Percentiles rank a stretch among this genome's conserved stretches.
Conservation (phyloP, 2,888 invertebrate species). For the Ferrisia virgata region DNA sequence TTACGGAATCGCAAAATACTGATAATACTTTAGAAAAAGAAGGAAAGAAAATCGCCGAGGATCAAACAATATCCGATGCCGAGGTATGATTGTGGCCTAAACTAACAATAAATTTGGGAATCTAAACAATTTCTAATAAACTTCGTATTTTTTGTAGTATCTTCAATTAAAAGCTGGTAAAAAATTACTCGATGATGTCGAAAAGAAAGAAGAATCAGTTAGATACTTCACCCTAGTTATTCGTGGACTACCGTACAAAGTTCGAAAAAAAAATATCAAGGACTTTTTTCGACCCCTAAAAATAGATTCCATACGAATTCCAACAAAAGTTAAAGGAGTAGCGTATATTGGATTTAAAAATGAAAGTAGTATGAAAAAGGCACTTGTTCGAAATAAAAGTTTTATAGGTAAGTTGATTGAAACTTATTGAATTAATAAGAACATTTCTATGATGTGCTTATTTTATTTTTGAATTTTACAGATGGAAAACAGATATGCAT, state of each 20-base stretch:
- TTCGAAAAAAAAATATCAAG: constrained; percentile 78
- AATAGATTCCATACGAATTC: constrained; percentile 74
- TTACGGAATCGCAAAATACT: constrained; percentile 54
- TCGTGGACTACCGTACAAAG: constrained; percentile 71
- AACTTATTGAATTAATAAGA: not conserved
- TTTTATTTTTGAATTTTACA: constrained; percentile 47
- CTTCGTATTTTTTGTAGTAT: constrained; percentile 59
- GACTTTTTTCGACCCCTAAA: constrained; percentile 80
- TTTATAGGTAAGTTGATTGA: constrained; percentile 68
- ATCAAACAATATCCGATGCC: constrained; percentile 72
- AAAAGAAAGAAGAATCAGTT: constrained; percentile 35
- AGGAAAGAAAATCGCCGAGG: constrained; percentile 55
- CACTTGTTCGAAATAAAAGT: constrained; percentile 75
- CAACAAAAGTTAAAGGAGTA: constrained; percentile 73
- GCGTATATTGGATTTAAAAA: constrained; percentile 88
- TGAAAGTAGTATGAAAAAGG: constrained; percentile 74
- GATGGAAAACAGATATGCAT: constrained; percentile 65
- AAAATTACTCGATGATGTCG: constrained; percentile 48
- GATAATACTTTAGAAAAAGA: constrained; percentile 54
- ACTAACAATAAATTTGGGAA: not conserved
- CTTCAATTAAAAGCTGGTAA: constrained; percentile 51
- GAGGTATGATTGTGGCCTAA: constrained; percentile 57
- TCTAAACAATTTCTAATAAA: constrained; percentile 48
- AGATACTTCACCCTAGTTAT: constrained; percentile 65
- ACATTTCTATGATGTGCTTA: not conserved